Base-by-base conservation (phyloP, 2,797 vertebrate species). In the Acropternis orthonyx region DNA sequence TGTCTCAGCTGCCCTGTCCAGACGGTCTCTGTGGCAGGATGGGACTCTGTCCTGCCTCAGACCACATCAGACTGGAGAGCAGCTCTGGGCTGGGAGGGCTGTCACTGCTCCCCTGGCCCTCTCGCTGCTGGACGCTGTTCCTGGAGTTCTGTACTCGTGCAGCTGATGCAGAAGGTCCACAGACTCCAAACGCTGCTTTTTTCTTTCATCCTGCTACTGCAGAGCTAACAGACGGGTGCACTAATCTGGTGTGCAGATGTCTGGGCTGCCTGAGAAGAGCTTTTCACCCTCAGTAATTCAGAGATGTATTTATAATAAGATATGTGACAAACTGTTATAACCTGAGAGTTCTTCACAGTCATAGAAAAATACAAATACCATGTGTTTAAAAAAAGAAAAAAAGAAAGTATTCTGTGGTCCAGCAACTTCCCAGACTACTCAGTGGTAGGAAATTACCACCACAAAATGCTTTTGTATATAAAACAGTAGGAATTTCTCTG, bases 401-500 rank as follows among this genome's bases (percentile, higher is more conserved):
- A 71, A 54, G 3, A 22, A 10, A 67, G 26, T 89, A 20, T 56
- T 89, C 66, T 92, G 84, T 34, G 19, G 80, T 88, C 78, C 58
- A 66, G 54, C 85, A 91, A 86, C 67, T 95, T 95, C 89, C 46
- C 67, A 86, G 79, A 44, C 54, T 92, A 72, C 93, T 91, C 89
- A 88, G 76, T 93, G 88, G 74, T 43, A 41, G 67, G 91, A 94
- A 97, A 97, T 95, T 85, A 65, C 88, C 71, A 76, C 44, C 80
- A 82, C 72, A 92, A 96, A 96, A 95, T 79, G 67, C 63, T 86
- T 96, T 62, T 9, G 37, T 81, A 78, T 62, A 73, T 93, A 91
- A 97, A 97, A 95, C 96, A 88, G 92, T 66, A 77, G 95, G 97
- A 97, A 90, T 73, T 95, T 95, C 56, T 92, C 86, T 94, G 78